Conservation (phyloP, 2,113 vertebrate genomes). For the Oxyruncus cristatus region DNA sequence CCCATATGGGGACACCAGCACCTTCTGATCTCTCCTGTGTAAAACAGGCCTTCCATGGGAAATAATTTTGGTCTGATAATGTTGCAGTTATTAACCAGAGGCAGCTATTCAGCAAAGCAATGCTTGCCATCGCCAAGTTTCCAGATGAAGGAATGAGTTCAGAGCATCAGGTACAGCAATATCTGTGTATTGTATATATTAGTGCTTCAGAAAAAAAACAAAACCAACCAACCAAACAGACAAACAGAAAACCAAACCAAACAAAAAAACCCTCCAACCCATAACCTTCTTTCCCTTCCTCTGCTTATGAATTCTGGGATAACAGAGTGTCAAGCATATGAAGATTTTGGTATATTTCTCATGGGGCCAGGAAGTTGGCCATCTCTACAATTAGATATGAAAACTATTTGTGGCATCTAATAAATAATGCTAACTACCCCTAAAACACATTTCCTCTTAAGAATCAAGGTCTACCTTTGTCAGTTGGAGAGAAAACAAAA, state of each 20-base stretch:
- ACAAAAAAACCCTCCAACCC: not conserved
- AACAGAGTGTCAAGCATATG: not conserved
- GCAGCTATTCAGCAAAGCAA: not conserved
- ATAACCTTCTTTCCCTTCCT: not conserved
- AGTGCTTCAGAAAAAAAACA: not conserved
- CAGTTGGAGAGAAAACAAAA: not conserved
- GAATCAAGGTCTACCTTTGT: not conserved
- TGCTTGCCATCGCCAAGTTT: not conserved
- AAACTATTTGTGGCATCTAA: not conserved
- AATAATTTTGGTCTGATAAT: not conserved
- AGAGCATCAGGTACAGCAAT: not conserved
- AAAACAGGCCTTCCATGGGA: not conserved
- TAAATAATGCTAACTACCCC: not conserved
- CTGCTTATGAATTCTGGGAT: not conserved
- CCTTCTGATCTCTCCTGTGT: not conserved
- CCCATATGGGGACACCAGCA: not conserved
- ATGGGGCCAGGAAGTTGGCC: not conserved
- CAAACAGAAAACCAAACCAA: not conserved
- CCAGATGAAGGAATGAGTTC: not conserved
- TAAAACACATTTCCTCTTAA: not conserved
- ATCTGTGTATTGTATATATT: accelerated
- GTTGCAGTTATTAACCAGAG: not conserved
- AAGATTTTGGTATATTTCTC: not conserved
- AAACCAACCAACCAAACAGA: not conserved
- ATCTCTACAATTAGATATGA: not conserved